A percentile compares a stretch with the other conserved stretches of the same genome.
Conservation (phyloP, 1,140 invertebrate genomes). For the Drosophila nikananu region DNA sequence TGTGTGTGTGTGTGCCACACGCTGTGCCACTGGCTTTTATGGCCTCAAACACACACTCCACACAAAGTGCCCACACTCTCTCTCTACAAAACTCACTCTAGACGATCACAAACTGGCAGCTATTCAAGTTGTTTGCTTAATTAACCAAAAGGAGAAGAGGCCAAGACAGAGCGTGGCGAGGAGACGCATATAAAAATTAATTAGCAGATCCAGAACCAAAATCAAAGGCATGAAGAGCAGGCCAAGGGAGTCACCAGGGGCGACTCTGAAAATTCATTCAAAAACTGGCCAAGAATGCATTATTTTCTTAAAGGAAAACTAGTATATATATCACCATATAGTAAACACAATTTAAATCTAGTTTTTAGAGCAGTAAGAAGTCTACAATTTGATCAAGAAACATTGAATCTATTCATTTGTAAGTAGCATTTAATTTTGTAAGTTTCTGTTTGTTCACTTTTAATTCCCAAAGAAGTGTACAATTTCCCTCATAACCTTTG, state of each 20-base stretch:
- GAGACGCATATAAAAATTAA: slow-evolving; percentile 78
- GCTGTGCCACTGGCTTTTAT: slow-evolving; percentile 65
- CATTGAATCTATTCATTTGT: no score
- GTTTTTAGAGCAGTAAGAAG: not conserved
- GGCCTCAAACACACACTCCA: slow-evolving; percentile 25
- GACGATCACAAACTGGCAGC: slow-evolving; percentile 45
- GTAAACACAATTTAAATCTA: not conserved
- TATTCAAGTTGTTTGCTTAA: slow-evolving; percentile 77
- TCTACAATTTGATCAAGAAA: not conserved
- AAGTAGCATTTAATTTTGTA: no score
- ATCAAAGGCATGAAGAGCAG: slow-evolving; percentile 51
- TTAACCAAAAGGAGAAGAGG: slow-evolving; percentile 68
- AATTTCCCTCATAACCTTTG: not conserved
- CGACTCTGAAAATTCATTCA: not conserved
- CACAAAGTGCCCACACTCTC: not conserved
- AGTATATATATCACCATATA: no score
- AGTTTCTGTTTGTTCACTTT: no score
- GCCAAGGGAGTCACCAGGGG: not conserved
- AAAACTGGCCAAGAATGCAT: not conserved
- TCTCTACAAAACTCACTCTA: not conserved
- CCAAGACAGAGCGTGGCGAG: slow-evolving; percentile 58
- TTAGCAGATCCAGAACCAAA: slow-evolving; percentile 52
- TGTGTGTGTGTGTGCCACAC: slow-evolving; percentile 63
- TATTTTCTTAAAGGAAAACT: not conserved
- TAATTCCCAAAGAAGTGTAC: not conserved